Evolutionary conservation across 2,113 vertebrate genomes (phyloP).

Genomic region (Mola mola): DNA sequence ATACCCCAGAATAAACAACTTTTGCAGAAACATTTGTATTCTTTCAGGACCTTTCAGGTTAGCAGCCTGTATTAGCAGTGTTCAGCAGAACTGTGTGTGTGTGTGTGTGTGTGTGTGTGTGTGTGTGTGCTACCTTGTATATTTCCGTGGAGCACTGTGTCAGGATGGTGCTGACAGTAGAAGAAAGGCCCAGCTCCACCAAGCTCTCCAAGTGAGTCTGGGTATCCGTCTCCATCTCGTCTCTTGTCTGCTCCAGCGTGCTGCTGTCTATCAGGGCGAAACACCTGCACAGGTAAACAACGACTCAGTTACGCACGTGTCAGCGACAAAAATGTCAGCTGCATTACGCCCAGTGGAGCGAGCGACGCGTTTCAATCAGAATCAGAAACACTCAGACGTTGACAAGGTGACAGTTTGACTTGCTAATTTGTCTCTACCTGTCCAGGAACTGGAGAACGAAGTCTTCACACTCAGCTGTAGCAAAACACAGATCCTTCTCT

Average conservation of each 20-base stretch:
- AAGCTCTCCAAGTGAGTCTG: conserved; percentile 97
- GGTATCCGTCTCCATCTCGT: conserved; percentile 97
- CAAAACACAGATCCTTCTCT: conserved; percentile 94
- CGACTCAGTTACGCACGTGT: not conserved
- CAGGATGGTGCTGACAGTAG: conserved; percentile 95
- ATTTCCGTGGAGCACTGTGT: conserved; percentile 95
- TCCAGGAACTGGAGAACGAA: conserved; percentile 98
- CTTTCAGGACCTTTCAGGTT: too few species aligned
- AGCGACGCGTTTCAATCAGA: conserved; percentile 49
- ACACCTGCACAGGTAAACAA: conserved; percentile 81
- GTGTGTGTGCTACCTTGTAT: conserved; percentile 85
- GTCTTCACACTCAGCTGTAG: conserved; percentile 96
- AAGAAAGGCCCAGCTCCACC: conserved; percentile 95
- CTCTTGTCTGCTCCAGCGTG: conserved; percentile 93
- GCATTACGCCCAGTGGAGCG: conserved; percentile 12
- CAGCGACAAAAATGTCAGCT: conserved; percentile 48
- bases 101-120: conserved; percentile 3
- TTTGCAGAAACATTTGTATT: too few species aligned
- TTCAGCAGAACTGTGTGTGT: not conserved
- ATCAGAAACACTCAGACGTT: conserved; percentile 14
- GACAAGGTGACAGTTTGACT: conserved; percentile 50
- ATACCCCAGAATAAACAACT: too few species aligned
- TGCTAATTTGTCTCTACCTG: conserved; percentile 81
- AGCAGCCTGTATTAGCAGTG: too few species aligned
- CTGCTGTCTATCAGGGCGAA: conserved; percentile 98